phyloP scores from a whole-genome alignment of 2,888 invertebrate genomes.

The Omphaloscelis lunosa region DNA sequence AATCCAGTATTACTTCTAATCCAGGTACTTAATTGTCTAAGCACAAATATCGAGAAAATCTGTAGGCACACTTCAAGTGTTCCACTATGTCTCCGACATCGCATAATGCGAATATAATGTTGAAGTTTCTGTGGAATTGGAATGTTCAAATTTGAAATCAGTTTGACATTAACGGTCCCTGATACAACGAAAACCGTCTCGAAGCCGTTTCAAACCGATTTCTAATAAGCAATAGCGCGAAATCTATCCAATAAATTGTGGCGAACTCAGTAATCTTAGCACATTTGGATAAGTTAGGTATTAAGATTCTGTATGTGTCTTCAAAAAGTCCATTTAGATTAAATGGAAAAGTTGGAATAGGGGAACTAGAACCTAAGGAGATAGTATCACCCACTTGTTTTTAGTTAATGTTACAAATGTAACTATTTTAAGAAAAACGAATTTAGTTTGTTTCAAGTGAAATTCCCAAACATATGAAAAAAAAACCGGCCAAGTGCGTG shows the following conservation, averaged over 20 bases:
- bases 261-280: constrained; percentile 48
- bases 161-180: constrained; percentile 35
- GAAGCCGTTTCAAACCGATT: constrained; percentile 37
- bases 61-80: not conserved
- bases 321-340: constrained; percentile 45
- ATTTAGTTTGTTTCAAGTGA: not conserved
- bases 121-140: not conserved
- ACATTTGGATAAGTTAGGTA: constrained; percentile 49
- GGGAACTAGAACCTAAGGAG: not conserved
- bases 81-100: not conserved
- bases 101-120: constrained; percentile 13
- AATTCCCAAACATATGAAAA: not conserved
- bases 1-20: not conserved
- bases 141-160: constrained; percentile 33
- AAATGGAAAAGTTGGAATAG: constrained; percentile 23
- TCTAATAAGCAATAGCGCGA: constrained; percentile 42
- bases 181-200: constrained; percentile 35
- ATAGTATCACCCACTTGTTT: not conserved
- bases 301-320: constrained; percentile 42
- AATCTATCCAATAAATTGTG: constrained; percentile 56
- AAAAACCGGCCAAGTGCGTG: no score
- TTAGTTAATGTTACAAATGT: not conserved
- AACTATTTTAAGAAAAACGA: not conserved
- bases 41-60: not conserved
- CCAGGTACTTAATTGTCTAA: no score